Evolutionary conservation across 2,113 vertebrate genomes (phyloP).

Genomic region (Siphamia tubifer): DNA sequence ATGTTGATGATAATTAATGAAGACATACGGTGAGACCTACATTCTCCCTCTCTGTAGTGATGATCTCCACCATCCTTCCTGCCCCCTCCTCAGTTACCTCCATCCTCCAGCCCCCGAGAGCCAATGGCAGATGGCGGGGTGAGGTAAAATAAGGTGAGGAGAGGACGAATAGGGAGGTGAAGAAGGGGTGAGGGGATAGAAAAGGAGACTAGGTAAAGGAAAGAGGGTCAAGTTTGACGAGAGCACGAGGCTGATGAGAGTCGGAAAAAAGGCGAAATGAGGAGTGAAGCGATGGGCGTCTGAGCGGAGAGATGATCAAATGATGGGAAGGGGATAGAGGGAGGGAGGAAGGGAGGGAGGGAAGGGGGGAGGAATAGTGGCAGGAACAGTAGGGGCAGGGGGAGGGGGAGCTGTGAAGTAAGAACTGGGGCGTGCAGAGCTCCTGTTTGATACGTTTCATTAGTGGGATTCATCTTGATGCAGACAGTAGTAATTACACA

Average conservation of each 20-base stretch:
- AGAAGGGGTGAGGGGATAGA: too few species aligned
- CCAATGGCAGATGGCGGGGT: slow-evolving; percentile 53
- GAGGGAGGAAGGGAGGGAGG: background rate
- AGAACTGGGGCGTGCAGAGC: background rate
- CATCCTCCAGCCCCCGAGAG: slow-evolving; percentile 17
- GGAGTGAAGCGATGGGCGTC: background rate
- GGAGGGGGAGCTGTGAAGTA: background rate
- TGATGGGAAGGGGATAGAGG: slow-evolving; percentile 10
- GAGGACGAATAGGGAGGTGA: background rate
- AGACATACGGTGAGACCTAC: slow-evolving; percentile 32
- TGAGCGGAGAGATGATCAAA: slow-evolving; percentile 2
- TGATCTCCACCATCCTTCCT: background rate
- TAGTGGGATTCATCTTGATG: background rate
- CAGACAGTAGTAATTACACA: background rate
- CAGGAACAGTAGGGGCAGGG: background rate
- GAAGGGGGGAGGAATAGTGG: background rate
- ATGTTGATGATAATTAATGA: slow-evolving; percentile 46
- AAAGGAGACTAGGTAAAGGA: background rate
- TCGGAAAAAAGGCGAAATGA: too few species aligned
- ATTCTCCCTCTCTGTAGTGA: slow-evolving; percentile 21
- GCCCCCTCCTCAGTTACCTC: background rate
- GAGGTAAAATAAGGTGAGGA: slow-evolving; percentile 42
- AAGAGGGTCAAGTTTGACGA: background rate
- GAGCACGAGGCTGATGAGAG: background rate
- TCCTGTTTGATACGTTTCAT: slow-evolving; percentile 1